These are phyloP conservation scores for Gryllus longicercus DNA, from an alignment of 2,888 invertebrate species.

Conservation along the genomic window DNA sequence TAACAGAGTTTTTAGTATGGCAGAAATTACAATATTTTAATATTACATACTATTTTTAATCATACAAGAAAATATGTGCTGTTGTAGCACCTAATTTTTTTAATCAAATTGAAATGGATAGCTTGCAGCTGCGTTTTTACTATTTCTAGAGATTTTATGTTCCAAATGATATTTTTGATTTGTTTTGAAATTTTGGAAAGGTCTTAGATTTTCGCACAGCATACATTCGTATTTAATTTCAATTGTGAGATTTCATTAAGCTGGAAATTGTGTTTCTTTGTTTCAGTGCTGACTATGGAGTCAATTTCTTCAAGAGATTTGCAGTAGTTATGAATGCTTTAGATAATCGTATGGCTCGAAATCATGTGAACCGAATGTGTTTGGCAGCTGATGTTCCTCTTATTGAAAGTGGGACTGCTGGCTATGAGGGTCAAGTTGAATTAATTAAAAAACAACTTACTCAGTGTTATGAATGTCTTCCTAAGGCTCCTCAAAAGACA, in stretches of 20 bases:
- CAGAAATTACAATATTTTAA: no score
- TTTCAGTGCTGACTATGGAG: constrained; percentile 79
- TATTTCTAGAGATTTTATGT: no score
- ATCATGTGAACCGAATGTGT: constrained; percentile 99
- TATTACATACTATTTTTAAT: no score
- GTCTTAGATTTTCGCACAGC: no score
- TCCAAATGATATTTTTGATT: no score
- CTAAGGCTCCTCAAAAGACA: constrained; percentile 84
- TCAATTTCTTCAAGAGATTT: constrained; percentile 88
- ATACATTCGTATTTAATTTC: background rate
- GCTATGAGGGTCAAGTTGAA: constrained; percentile 95
- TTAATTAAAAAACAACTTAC: constrained; percentile 80
- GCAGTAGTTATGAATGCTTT: constrained; percentile 91
- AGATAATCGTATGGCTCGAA: constrained; percentile 93
- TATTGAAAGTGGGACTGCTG: constrained; percentile 95
- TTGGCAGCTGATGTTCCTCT: constrained; percentile 90
- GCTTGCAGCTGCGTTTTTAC: no score
- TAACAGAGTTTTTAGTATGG: no score
- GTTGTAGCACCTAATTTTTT: no score
- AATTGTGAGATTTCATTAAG: background rate
- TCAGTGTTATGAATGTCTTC: constrained; percentile 96
- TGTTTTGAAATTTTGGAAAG: no score
- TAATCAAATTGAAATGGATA: no score
- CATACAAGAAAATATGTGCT: no score
- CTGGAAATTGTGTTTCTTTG: background rate